Evolutionary conservation across 2,113 vertebrate genomes (phyloP), one percentile per base, ranked within the genome.

Genomic region (Xenopus laevis): DNA sequence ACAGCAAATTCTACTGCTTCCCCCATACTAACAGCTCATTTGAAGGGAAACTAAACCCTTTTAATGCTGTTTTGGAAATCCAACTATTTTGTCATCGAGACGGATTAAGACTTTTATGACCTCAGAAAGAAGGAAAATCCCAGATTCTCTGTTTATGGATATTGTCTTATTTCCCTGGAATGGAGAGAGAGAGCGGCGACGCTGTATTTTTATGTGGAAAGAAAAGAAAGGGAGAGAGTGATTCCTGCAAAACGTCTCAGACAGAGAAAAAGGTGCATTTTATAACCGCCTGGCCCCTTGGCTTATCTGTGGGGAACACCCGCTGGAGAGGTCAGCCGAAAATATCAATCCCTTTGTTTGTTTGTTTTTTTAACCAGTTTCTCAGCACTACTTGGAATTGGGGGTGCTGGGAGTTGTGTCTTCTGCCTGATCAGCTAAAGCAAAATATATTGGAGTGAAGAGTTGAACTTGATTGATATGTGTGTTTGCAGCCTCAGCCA

Each of bases 181-280:
- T 66, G 12, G 44, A 33, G 65, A 27, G 23, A 27, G 23, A 53
- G 66, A 17, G 62, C n/a, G 3, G 33, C 33, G 8, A 57, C 40
- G 52, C 71, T 59, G 20, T 33, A 50, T 74, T 74, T 66, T 40
- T 40, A 74, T 74, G 72, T 74, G 72, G 72, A 74, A 74, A 74
- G 66, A 66, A 47, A 45, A 27, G 23, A 27, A 27, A 46, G 52
- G 40, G 23, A 27, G 2, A 27, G 23, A 27, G 13, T 20, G 23
- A 74, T 58, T 59, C 72, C 23, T 74, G 64, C 64, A n/a, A 74
- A 66, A 74, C 66, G 30, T 67, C 72, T 47, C 40, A 18, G n/a
- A 9, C 33, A 40, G 17, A 64, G 33, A 52, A 40, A 2, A 63
- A 53, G 71, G 27, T 47, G 53, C 62, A 74, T 27, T 60, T 65